Percentiles rank a stretch among this genome's conserved stretches.
phyloP scores from a whole-genome alignment of 2,797 vertebrate genomes.

The Zalophus californianus region DNA sequence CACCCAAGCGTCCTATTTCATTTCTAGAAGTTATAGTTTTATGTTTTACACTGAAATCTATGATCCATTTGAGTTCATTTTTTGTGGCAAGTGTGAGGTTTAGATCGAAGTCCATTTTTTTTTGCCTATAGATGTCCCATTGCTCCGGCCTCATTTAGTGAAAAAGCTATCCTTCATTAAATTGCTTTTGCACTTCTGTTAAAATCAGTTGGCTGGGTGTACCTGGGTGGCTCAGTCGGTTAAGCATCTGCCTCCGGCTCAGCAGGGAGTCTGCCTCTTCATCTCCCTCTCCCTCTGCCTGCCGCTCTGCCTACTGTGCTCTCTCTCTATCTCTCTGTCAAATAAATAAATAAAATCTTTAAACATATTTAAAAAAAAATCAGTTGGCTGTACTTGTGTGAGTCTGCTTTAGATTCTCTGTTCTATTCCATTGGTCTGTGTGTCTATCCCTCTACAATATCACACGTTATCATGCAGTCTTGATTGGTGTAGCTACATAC shows the following conservation, averaged over 20 bases:
- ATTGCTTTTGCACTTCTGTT: conserved; percentile 21
- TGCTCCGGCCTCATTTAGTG: neutral
- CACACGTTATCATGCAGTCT: neutral
- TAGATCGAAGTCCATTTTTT: neutral
- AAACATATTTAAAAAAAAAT: neutral
- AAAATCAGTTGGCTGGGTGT: neutral
- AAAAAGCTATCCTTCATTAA: neutral
- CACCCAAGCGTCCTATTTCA: neutral
- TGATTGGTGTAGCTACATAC: neutral
- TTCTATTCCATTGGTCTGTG: neutral
- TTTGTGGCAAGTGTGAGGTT: conserved; percentile 1
- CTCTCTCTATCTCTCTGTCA: too few relatives aligned
- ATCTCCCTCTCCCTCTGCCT: too few relatives aligned
- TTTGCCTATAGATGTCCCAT: neutral
- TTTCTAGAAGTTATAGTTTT: neutral
- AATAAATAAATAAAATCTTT: too few relatives aligned
- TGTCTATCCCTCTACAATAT: neutral
- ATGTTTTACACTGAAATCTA: neutral
- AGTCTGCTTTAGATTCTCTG: conserved; percentile 1
- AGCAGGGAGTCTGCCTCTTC: too few relatives aligned
- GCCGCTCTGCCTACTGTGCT: too few relatives aligned
- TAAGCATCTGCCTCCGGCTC: too few relatives aligned
- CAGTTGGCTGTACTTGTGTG: neutral
- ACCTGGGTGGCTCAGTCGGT: too few relatives aligned
- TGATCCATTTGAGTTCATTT: neutral